Evolutionary conservation across 2,888 invertebrate species (phyloP).

Genomic region (Tipula helvola): DNA sequence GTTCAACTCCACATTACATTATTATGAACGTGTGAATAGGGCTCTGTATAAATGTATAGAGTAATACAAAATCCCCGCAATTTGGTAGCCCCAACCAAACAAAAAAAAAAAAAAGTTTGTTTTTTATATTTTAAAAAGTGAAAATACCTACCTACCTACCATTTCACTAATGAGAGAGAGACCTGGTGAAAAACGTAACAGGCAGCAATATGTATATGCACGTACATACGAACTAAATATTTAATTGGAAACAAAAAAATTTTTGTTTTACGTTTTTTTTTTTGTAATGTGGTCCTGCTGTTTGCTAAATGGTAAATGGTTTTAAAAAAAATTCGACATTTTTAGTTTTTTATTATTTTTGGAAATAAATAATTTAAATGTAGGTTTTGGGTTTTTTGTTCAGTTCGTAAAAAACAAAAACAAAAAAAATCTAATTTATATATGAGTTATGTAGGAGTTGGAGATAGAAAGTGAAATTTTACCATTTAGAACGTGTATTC

Average conservation of each 20-base stretch:
- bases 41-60: neutral
- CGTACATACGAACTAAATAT: neutral
- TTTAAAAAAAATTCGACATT: neutral
- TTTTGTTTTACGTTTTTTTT: neutral
- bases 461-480: neutral
- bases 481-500: neutral
- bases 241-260: neutral
- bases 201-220: neutral
- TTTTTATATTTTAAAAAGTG: neutral
- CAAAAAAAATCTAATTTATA: neutral
- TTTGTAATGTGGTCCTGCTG: neutral
- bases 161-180: neutral
- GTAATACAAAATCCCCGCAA: neutral
- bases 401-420: neutral
- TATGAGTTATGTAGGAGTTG: neutral
- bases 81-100: neutral
- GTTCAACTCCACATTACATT: neutral
- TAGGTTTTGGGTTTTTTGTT: neutral
- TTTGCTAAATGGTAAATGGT: neutral
- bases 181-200: neutral
- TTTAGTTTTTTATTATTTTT: neutral
- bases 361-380: neutral
- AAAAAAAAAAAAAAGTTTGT: neutral
- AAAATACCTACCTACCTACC: neutral
- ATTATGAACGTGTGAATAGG: neutral